Base-by-base conservation (phyloP, 1,140 invertebrate species). In the Bombus soroeensis region DNA sequence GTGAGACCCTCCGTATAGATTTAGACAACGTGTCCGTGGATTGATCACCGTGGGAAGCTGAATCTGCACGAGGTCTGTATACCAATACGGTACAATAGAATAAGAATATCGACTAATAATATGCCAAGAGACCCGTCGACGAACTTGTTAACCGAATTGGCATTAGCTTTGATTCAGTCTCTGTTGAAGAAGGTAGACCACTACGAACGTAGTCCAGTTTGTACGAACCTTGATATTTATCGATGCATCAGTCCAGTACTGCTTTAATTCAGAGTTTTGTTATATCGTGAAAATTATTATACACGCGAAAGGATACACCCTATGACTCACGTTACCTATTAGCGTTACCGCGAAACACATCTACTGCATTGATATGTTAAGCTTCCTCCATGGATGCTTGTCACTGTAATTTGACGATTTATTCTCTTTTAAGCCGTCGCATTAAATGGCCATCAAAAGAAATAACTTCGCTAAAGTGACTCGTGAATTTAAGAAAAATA, bases 301-400 rank as follows among this genome's bases (percentile, higher is more conserved):
- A 53, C 47, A 6, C 47, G 18, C 10, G 3, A 25, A 57, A 76
- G 34, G 12, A 53, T 22, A 32, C 34, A 28, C 39, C 22, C n/a
- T 59, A 47, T 77, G 79, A 76, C 15, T 83, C 76, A 84, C 62
- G 47, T 81, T 68, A 34, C 41, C 77, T 68, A 73, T 81, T 85
- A 64, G 81, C 53, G 53, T 80, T 70, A 74, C 64, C 32, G 39
- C 53, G 81, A 81, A 88, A 32, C 43, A 78, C 74, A 88, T 84
- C 64, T 71, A 77, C 64, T 78, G 34, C 59, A 43, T 34, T 74
- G 68, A 78, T 81, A 62, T 57, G 68, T 70, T 43, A 59, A 74
- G 1, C 53, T 89, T 88, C 83, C 74, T 82, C 41, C 34, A 32
- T 68, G 57, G 53, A 59, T 74, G 73, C 25, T 39, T 41, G 43